These are phyloP conservation scores for Girardinichthys multiradiatus DNA, from an alignment of 2,113 vertebrate species.

Conservation along the genomic window DNA sequence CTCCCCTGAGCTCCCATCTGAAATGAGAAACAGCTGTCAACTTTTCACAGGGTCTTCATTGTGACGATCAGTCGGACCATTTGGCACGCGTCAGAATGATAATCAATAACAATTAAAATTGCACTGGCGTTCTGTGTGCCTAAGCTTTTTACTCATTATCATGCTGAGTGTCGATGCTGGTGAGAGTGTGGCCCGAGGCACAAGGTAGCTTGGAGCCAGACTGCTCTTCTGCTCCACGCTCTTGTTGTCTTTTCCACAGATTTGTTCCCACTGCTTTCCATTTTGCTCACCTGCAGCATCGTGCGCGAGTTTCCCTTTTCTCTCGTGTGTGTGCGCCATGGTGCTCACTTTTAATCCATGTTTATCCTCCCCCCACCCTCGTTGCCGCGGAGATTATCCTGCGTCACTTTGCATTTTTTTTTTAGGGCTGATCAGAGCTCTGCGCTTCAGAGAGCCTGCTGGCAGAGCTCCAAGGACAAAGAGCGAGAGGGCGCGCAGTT, in stretches of 20 bases:
- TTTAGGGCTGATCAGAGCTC: constrained; percentile 69
- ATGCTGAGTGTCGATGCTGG: constrained; percentile 33
- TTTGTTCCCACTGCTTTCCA: constrained; percentile 46
- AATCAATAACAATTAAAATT: constrained; percentile 66
- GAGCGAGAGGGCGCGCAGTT: constrained; percentile 42
- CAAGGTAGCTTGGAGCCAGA: constrained; percentile 20
- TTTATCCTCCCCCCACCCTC: constrained; percentile 76
- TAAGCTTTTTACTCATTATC: constrained; percentile 12
- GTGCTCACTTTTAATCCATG: constrained; percentile 68
- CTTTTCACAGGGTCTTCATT: constrained; percentile 16
- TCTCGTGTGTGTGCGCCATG: constrained; percentile 18
- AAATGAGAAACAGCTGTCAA: constrained; percentile 27
- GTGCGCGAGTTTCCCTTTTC: constrained; percentile 37
- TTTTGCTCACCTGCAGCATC: constrained; percentile 38
- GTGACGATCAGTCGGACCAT: constrained; percentile 55
- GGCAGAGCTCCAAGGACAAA: constrained; percentile 75
- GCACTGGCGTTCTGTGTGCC: constrained; percentile 19
- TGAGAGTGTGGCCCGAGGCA: constrained; percentile 28
- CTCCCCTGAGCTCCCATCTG: neutral
- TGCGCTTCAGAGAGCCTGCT: constrained; percentile 69
- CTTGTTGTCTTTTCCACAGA: neutral
- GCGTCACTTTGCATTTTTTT: constrained; percentile 69
- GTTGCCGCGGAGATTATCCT: constrained; percentile 79
- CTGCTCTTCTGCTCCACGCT: constrained; percentile 13
- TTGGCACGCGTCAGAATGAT: constrained; percentile 61